Percentiles rank a stretch among this genome's conserved stretches.
Conservation (phyloP, 2,113 vertebrate species). For the Hemiprocne comata region DNA sequence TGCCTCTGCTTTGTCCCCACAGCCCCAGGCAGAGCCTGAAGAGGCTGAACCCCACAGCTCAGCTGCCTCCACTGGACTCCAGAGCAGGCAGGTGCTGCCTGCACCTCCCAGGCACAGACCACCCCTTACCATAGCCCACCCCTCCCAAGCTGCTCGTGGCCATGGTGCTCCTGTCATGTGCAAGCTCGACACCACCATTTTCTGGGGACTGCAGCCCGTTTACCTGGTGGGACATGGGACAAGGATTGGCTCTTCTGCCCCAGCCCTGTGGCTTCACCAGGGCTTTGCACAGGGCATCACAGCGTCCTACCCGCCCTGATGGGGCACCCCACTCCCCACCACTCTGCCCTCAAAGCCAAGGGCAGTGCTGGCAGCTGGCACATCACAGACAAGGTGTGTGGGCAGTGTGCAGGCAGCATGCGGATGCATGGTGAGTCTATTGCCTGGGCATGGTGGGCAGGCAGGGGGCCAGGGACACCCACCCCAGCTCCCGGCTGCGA, state of each 20-base stretch:
- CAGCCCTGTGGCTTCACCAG: fast-evolving
- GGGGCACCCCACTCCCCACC: fast-evolving
- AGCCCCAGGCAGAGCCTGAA: neutral
- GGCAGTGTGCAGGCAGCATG: neutral
- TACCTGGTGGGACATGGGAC: fast-evolving
- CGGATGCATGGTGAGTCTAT: fast-evolving
- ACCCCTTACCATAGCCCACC: neutral
- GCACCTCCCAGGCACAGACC: neutral
- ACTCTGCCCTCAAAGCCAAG: fast-evolving
- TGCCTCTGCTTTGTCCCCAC: neutral
- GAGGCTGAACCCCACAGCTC: neutral
- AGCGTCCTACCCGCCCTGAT: neutral
- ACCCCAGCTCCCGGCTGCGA: neutral
- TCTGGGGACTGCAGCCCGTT: fast-evolving
- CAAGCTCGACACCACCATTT: fast-evolving
- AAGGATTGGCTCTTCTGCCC: neutral
- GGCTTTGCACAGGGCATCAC: fast-evolving
- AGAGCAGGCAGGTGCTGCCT: neutral
- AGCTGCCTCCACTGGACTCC: neutral
- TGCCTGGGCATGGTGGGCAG: neutral
- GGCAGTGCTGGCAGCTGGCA: neutral
- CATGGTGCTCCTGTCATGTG: fast-evolving
- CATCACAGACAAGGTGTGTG: neutral
- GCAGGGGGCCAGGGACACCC: neutral
- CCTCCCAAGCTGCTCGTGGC: fast-evolving